phyloP scores from a whole-genome alignment of 2,888 invertebrate species.

The Cyclophora punctaria region DNA sequence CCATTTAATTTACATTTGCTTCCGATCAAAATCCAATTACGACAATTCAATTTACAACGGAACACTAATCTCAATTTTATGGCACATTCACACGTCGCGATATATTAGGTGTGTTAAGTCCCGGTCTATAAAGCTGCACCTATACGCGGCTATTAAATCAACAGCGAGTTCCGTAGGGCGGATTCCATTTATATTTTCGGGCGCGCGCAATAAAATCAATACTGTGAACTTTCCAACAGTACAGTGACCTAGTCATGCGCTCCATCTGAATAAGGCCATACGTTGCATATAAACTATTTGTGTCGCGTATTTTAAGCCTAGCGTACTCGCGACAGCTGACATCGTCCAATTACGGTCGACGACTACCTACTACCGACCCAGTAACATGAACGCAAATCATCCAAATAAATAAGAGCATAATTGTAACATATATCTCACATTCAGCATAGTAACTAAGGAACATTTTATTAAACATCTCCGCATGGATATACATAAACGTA shows the following conservation, averaged over 20 bases:
- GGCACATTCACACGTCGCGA: background rate
- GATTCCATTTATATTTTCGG: conserved; percentile 69
- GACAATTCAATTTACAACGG: conserved; percentile 5
- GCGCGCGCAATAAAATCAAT: conserved; percentile 74
- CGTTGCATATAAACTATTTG: conserved; percentile 52
- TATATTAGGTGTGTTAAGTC: conserved; percentile 1
- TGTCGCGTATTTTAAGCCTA: conserved; percentile 34
- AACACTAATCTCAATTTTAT: conserved; percentile 4
- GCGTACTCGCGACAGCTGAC: conserved; percentile 12
- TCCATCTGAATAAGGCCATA: conserved; percentile 54
- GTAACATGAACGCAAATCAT: too few species aligned
- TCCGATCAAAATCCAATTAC: conserved; percentile 13
- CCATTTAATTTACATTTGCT: conserved; percentile 9
- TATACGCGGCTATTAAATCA: conserved; percentile 35
- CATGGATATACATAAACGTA: conserved; percentile 13
- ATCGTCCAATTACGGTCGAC: conserved; percentile 24
- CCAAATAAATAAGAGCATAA: background rate
- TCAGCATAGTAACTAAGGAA: background rate
- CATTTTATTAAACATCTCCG: conserved; percentile 16
- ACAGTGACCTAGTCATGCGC: conserved; percentile 66
- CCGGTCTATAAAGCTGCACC: conserved; percentile 5
- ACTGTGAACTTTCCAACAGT: conserved; percentile 69
- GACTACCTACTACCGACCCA: too few species aligned
- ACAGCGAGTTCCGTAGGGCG: conserved; percentile 37
- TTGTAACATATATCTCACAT: background rate